Conservation (phyloP, 2,797 vertebrate genomes). For the Macrochelys suwanniensis region DNA sequence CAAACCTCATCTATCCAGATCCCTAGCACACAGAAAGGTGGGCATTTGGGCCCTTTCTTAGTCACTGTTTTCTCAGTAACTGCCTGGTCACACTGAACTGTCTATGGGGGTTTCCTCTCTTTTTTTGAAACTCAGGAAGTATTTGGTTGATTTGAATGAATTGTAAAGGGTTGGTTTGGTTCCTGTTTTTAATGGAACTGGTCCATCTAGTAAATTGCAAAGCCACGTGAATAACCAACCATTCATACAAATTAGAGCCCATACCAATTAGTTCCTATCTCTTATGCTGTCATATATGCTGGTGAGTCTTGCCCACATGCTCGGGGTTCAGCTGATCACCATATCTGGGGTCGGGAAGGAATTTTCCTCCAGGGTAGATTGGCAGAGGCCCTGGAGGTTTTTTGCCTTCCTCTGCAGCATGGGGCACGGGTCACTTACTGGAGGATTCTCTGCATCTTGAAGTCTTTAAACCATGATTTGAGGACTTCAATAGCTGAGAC, state of each 20-base stretch:
- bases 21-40: not conserved
- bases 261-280: not conserved
- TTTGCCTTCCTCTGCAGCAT: too few species aligned
- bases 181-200: not conserved
- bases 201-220: not conserved
- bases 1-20: not conserved
- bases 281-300: not conserved
- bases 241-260: not conserved
- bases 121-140: not conserved
- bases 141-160: not conserved
- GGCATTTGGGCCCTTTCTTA: not conserved
- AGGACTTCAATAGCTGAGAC: too few species aligned
- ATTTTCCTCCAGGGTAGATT: too few species aligned
- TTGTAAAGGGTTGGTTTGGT: not conserved
- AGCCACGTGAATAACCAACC: not conserved
- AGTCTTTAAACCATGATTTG: too few species aligned
- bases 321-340: too few species aligned
- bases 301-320: too few species aligned
- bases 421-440: too few species aligned
- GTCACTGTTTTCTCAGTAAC: slow-evolving; percentile 22
- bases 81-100: not conserved
- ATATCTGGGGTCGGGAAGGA: too few species aligned
- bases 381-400: too few species aligned
- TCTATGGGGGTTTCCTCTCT: not conserved
- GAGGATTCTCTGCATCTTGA: too few species aligned